Evolutionary conservation across 2,113 vertebrate genomes (phyloP), one percentile per base, ranked within the genome.

Genomic region (Protobothrops mucrosquamatus): DNA sequence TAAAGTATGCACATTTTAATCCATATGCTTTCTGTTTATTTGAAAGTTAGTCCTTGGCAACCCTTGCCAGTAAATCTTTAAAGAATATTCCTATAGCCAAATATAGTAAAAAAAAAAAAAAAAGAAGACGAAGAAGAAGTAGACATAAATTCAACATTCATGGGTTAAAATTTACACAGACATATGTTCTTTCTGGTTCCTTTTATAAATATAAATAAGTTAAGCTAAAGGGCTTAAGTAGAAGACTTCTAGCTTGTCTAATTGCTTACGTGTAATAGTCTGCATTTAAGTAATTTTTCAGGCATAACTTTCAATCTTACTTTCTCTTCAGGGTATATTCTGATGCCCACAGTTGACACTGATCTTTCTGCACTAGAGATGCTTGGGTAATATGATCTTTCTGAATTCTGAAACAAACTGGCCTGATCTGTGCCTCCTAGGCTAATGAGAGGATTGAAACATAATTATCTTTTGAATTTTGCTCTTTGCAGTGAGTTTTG

Each of bases 351-450:
- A 96, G 92, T 92, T 0, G 1, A 14, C 0, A 0, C 55, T 87
- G 90, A 93, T 89, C 95, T 94, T 95, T 97, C 96, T 92, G 94
- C 87, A 91, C 94, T 54, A 18, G 6, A 20, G 46, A 88, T 54
- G 87, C 56, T 59, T 89, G 34, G 43, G 56, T 39, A 89, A 59
- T 89, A 46, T 46, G 39, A 89, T 46, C 52, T 46, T 81, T 59
- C 10, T 89, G 88, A 89, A 89, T 59, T 57, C 88, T 43, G 34
- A 43, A 57, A 24, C 34, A 46, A 89, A 89, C 88, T 39, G n/a
- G 23, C 34, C 15, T 43, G 88, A 89, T 43, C 56, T 43, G 10
- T 56, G 59, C 2, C 23, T 43, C 55, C 55, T 24, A 39, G 34
- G 12, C 34, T 46, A 89, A 89, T 89, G 88, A 23, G 10, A 39